Conservation (phyloP, 1,140 invertebrate genomes). For the Eriocheir sinensis region DNA sequence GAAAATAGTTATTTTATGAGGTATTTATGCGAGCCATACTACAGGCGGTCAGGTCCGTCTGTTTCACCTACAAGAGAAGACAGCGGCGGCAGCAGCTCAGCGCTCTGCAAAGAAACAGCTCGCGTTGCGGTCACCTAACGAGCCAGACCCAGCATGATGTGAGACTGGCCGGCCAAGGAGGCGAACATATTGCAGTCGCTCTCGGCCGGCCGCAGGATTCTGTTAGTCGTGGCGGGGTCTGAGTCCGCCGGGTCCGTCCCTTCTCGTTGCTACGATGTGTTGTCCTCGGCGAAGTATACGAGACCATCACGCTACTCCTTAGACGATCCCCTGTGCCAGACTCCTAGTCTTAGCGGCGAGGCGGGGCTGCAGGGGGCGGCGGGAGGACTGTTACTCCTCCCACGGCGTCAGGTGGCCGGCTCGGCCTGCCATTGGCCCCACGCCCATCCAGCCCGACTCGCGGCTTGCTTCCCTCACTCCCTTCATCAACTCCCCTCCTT, state of each 20-base stretch:
- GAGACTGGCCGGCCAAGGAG: neutral
- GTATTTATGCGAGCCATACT: neutral
- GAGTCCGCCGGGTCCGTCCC: neutral
- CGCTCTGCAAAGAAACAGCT: no score
- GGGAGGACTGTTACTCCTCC: neutral
- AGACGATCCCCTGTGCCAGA: neutral
- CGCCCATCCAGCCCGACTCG: neutral
- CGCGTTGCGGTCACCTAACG: no score
- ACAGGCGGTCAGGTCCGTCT: neutral
- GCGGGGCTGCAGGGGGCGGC: neutral
- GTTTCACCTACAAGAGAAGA: neutral
- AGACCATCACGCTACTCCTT: neutral
- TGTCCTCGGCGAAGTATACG: neutral
- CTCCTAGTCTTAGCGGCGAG: neutral
- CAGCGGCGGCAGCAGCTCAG: no score
- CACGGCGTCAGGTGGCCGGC: neutral
- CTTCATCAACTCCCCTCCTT: neutral
- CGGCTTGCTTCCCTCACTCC: neutral
- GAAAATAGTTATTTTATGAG: no score
- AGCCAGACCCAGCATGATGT: no score
- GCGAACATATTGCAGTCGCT: neutral
- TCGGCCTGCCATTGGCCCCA: neutral
- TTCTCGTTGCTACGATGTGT: neutral
- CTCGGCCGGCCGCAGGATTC: no score
- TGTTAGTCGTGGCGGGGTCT: no score